Conservation (phyloP, 2,113 vertebrate genomes). For the Piliocolobus tephrosceles region DNA sequence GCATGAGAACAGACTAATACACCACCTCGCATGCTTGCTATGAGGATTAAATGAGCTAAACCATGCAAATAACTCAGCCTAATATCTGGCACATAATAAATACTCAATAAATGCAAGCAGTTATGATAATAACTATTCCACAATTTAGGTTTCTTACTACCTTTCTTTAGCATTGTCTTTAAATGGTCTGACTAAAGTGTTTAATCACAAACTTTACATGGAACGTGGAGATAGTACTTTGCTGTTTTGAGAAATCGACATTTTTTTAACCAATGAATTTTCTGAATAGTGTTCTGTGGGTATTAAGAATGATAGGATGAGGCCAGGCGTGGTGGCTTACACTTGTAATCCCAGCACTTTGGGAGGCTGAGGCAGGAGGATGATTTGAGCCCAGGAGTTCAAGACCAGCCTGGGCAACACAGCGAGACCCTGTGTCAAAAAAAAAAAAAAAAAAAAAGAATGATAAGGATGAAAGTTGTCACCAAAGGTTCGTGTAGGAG, state of each 20-base stretch:
- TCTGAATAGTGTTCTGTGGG: not conserved
- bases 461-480: not conserved
- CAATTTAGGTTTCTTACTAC: not conserved
- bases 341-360: not conserved
- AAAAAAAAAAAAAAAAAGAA: not conserved
- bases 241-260: slow-evolving; percentile 19
- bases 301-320: not conserved
- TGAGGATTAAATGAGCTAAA: not conserved
- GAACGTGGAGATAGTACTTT: not conserved
- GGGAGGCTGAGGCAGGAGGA: not conserved
- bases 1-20: too few relatives aligned
- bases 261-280: slow-evolving; percentile 48
- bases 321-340: not conserved
- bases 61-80: not conserved
- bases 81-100: not conserved
- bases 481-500: not conserved
- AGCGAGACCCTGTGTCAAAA: not conserved
- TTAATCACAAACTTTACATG: not conserved
- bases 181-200: not conserved
- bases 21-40: not conserved
- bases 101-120: not conserved
- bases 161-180: not conserved
- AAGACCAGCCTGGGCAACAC: not conserved
- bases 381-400: not conserved
- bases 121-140: not conserved